Evolutionary conservation across 2,888 invertebrate species (phyloP), one percentile per base, ranked within the genome.

Genomic region (Rotaria macrura): DNA sequence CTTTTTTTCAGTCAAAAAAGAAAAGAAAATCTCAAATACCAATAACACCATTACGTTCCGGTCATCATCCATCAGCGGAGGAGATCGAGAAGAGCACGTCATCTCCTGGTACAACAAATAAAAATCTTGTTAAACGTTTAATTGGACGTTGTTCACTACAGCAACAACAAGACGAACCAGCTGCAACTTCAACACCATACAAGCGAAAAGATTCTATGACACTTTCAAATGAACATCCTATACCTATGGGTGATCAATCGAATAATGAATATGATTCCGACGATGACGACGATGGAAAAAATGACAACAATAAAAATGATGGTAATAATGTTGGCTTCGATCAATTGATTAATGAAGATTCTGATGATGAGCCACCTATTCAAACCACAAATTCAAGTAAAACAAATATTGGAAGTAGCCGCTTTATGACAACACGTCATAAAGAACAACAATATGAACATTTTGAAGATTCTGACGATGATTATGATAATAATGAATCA

Each of bases 401-500:
- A 43, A 79, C 9, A 0, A 43, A 43, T 79, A n/a, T 25, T 79
- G 25, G 43, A 43, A 79, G 43, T 79, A 79, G 79, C 34, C 65
- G 34, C 7, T 65, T 65, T 20, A 65, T 29, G 34, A 34, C 65
- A 65, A 20, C 65, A 34, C 65, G 65, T 20, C 65, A 65, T 34
- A 65, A 65, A 65, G 65, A 65, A 79, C 79, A 79, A 79, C 79
- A 79, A 79, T 79, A 79, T n/a, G 79, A 79, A 79, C 79, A 79
- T 79, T 79, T 79, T 43, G n/a, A 65, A 65, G 65, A 65, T 79
- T 43, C 79, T 12, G 79, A 79, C 43, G 79, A 38, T 43, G 43
- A 79, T 79, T 40, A 38, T 43, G 43, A 43, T 43, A 43, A 79
- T 65, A 65, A 65, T 65, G 65, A 65, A 43, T 12, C 55, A 57